These are phyloP conservation scores for Cheilosia vulpina DNA, from an alignment of 2,888 invertebrate genomes.

Conservation along the genomic window DNA sequence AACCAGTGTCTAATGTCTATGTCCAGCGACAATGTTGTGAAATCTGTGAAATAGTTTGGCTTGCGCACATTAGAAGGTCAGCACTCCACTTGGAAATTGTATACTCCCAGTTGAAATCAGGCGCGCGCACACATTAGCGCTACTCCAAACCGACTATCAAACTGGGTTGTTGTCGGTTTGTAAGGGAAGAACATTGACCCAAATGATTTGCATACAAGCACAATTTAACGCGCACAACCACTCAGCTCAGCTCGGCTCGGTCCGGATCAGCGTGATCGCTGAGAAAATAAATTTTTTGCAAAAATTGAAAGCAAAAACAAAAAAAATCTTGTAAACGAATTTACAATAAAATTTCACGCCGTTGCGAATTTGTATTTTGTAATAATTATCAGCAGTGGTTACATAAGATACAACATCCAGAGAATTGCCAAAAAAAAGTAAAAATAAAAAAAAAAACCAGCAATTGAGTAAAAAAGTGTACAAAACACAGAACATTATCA, in stretches of 20 bases:
- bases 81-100: constrained; percentile 54
- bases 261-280: constrained; percentile 59
- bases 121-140: background rate
- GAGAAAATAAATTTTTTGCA: constrained; percentile 42
- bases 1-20: background rate
- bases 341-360: constrained; percentile 49
- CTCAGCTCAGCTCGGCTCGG: constrained; percentile 6
- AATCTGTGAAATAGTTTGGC: constrained; percentile 47
- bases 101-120: constrained; percentile 33
- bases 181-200: constrained; percentile 75
- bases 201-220: constrained; percentile 73
- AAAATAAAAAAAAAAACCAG: constrained; percentile 6
- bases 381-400: constrained; percentile 48
- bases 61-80: constrained; percentile 58
- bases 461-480: constrained; percentile 1
- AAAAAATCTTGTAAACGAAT: constrained; percentile 20
- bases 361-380: constrained; percentile 57
- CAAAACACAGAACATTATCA: constrained; percentile 46
- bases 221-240: constrained; percentile 41
- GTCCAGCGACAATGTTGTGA: constrained; percentile 52
- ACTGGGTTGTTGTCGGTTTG: constrained; percentile 61
- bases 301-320: background rate
- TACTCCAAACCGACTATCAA: constrained; percentile 32
- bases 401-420: constrained; percentile 43
- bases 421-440: constrained; percentile 10